Conservation (phyloP, 2,888 invertebrate species). For the Tenodera sinensis region DNA sequence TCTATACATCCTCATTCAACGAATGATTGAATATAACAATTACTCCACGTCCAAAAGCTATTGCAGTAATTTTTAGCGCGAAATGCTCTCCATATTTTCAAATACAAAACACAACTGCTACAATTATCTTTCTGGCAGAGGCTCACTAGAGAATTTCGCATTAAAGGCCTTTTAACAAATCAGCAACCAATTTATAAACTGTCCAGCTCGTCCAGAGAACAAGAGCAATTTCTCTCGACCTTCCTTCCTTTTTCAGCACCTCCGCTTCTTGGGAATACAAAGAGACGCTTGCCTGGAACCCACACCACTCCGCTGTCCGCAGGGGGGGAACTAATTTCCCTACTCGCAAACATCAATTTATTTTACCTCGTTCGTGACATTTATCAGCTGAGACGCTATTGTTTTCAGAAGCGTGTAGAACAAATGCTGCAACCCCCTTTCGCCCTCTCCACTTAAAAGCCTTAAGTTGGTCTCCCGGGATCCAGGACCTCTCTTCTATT, state of each 20-base stretch:
- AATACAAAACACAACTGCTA: too few species aligned
- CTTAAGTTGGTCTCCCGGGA: slow-evolving; percentile 13
- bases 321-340: slow-evolving; percentile 25
- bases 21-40: too few species aligned
- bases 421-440: not conserved
- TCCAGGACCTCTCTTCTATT: not conserved
- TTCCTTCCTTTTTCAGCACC: not conserved
- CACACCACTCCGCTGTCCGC: not conserved
- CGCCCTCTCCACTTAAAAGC: not conserved
- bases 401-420: slow-evolving; percentile 22
- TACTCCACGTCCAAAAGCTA: not conserved
- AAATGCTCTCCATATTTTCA: too few species aligned
- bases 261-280: not conserved
- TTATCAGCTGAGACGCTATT: slow-evolving; percentile 25
- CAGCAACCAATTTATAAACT: slow-evolving; percentile 2
- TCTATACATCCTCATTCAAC: too few species aligned
- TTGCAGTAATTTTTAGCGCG: too few species aligned
- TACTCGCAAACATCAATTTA: slow-evolving; percentile 27
- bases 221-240: not conserved
- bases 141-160: not conserved
- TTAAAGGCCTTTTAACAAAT: not conserved
- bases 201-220: not conserved
- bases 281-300: not conserved
- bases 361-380: slow-evolving; percentile 21
- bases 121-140: not conserved